Conservation (phyloP, 2,113 vertebrate species). For the Pituophis catenifer region DNA sequence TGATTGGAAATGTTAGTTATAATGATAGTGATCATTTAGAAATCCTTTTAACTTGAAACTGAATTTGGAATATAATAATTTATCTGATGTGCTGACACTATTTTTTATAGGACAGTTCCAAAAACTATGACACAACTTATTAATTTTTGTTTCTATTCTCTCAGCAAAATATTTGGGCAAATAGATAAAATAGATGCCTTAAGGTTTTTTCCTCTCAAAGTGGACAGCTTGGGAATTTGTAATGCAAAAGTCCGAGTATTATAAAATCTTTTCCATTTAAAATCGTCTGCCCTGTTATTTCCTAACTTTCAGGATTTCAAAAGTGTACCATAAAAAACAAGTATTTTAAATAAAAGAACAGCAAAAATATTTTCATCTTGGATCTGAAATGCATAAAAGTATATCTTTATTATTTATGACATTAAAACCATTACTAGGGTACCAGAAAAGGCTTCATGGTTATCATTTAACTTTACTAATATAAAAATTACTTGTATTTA, state of each 20-base stretch:
- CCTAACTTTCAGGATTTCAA: not conserved
- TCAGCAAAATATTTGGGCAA: conserved; percentile 2
- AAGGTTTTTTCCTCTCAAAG: not conserved
- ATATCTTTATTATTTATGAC: not conserved
- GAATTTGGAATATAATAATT: not conserved
- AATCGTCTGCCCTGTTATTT: not conserved
- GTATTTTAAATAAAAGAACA: not conserved
- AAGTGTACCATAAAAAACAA: not conserved
- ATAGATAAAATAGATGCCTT: not conserved
- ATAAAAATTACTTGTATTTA: not conserved
- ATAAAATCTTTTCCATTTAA: not conserved
- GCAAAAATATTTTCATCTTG: not conserved
- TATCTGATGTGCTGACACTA: not conserved
- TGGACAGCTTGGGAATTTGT: not conserved
- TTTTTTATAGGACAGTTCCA: not conserved
- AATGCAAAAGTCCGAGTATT: not conserved
- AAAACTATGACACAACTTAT: not conserved
- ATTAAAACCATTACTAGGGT: not conserved
- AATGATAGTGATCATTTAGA: not conserved
- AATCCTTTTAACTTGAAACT: not conserved
- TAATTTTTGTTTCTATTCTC: not conserved
- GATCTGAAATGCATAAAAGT: not conserved
- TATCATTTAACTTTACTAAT: not conserved
- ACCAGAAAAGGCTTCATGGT: not conserved
- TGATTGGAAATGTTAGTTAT: not conserved